Base-by-base conservation (phyloP, 2,888 invertebrate genomes). In the Sarcophaga carnaria region DNA sequence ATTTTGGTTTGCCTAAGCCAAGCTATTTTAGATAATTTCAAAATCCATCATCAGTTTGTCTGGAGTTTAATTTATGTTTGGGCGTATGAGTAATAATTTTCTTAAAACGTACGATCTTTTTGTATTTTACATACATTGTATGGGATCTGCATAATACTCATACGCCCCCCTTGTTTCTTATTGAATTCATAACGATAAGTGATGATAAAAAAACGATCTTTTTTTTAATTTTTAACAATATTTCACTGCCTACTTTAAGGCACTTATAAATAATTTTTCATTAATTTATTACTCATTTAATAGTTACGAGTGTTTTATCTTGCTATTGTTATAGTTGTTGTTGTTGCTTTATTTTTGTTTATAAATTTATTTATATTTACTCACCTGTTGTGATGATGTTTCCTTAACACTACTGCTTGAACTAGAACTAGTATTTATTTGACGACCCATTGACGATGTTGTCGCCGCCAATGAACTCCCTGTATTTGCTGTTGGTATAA, bases 401-500 rank as follows among this genome's bases (percentile, higher is more conserved):
- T 93, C 93, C 91, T 93, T 93, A 92, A 93, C 92, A 89, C 93
- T 93, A 92, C 93, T 93, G 90, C 93, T 92, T 83, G 92, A 92
- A 88, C 93, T 93, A 76, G 93, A 92, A 88, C 93, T 93, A 76
- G 93, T 93, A 89, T 91, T 91, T 78, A 91, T 90, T 86, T 90
- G 90, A 77, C 89, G 89, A 45, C 88, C 89, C 84, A 86, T 47
- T 69, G 80, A 83, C 54, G 86, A 83, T 47, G 88, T 81, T 37
- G 86, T 80, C 45, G 85, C 80, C 54, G 76, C 64, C 93, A 81
- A 82, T 17, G 20, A 37, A 63, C 81, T 74, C 2, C 76, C 76
- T 10, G 77, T 37, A 0, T 54, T 47, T 54, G 81, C 76, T 81
- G 86, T 83, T 62, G 87, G 85, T 63, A 85, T 62, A 37, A 85